Conservation (phyloP, 2,797 vertebrate genomes). For the Okamejei kenojei region DNA sequence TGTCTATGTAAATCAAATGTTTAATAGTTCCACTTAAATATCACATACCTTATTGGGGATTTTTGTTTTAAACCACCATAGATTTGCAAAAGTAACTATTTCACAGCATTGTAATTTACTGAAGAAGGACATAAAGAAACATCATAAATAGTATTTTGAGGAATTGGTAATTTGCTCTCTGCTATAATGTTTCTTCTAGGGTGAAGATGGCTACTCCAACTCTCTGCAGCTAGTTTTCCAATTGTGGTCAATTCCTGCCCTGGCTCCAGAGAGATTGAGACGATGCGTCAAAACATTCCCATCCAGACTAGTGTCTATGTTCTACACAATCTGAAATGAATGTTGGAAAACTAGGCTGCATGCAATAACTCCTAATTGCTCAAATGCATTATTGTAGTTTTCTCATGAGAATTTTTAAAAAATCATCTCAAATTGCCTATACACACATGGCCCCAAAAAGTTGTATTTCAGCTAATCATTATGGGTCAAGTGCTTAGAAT, state of each 20-base stretch:
- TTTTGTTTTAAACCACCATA: conserved; percentile 47
- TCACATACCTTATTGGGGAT: conserved; percentile 51
- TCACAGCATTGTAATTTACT: conserved; percentile 47
- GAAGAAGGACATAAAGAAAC: conserved; percentile 18
- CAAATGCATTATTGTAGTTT: background rate
- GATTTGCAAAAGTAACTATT: background rate
- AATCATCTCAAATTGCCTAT: background rate
- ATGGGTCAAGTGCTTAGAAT: background rate
- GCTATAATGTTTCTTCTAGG: conserved; percentile 28
- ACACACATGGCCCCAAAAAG: background rate
- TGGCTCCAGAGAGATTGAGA: conserved; percentile 22
- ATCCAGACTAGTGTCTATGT: conserved; percentile 4
- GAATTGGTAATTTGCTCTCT: conserved; percentile 22
- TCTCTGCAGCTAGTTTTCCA: conserved; percentile 24
- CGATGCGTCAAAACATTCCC: background rate
- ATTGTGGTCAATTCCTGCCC: background rate
- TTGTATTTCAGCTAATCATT: background rate
- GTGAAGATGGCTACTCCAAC: conserved; percentile 1
- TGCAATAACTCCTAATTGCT: background rate
- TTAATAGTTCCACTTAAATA: conserved; percentile 45
- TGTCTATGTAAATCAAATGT: conserved; percentile 48
- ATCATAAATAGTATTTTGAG: background rate
- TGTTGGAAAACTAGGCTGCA: background rate
- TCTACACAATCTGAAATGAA: background rate
- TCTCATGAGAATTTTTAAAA: background rate